Conservation (phyloP, 2,797 vertebrate species). For the Pogoniulus pusillus region DNA sequence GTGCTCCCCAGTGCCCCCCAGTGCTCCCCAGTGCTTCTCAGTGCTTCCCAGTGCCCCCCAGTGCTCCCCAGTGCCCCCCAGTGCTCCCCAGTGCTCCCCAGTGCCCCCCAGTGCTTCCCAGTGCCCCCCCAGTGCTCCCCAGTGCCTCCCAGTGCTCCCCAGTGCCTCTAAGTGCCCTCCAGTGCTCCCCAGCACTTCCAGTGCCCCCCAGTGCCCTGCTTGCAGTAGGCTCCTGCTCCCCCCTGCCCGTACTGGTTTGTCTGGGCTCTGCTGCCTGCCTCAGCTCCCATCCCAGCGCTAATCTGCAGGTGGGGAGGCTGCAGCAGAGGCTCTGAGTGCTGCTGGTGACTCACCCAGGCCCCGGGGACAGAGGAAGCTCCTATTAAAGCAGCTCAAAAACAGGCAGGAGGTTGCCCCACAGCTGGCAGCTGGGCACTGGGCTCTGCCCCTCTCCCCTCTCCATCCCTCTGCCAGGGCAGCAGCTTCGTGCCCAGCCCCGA, state of each 20-base stretch:
- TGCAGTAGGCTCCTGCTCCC: neutral
- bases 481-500: neutral
- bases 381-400: conserved; percentile 36
- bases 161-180: too few species aligned
- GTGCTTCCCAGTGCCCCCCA: too few species aligned
- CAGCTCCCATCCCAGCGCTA: neutral
- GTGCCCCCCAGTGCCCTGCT: neutral
- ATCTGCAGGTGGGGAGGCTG: conserved; percentile 43
- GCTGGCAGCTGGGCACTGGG: neutral
- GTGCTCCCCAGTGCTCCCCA: too few species aligned
- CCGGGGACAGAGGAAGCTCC: conserved; percentile 53
- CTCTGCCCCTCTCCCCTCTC: neutral
- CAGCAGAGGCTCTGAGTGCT: conserved; percentile 1
- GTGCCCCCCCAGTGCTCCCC: neutral
- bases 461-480: neutral
- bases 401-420: neutral
- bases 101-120: too few species aligned
- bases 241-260: neutral
- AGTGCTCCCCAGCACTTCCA: too few species aligned
- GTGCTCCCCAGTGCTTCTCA: accelerated
- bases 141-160: too few species aligned
- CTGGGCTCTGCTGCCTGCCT: neutral
- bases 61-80: too few species aligned
- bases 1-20: too few species aligned
- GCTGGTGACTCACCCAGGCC: conserved; percentile 26